phyloP scores from a whole-genome alignment of 2,797 vertebrate species.

The Chaunax sp. region DNA sequence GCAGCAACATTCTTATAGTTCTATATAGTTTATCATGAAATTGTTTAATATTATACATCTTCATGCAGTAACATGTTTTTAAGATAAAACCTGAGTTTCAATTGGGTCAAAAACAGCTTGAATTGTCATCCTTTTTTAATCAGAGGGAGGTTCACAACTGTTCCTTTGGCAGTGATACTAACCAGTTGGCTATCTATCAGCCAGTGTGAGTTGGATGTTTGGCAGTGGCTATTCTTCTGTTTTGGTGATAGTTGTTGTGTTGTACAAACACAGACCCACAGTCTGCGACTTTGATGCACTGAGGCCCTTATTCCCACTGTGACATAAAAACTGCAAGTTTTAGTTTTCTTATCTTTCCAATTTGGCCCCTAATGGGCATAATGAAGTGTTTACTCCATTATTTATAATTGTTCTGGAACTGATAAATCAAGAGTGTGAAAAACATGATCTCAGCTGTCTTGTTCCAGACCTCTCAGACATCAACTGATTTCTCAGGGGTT shows the following conservation, averaged over 20 bases:
- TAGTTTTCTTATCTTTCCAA: conserved; percentile 23
- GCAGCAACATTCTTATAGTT: conserved; percentile 1
- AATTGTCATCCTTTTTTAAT: conserved; percentile 54
- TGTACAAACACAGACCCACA: conserved; percentile 49
- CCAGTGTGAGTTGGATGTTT: conserved; percentile 55
- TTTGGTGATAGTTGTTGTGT: conserved; percentile 76
- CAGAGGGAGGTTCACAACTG: conserved; percentile 41
- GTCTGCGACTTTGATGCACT: conserved; percentile 34
- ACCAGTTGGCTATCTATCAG: conserved; percentile 54
- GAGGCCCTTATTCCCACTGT: conserved; percentile 51
- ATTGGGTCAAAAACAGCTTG: conserved; percentile 20
- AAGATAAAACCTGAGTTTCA: conserved; percentile 8
- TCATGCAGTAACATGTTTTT: conserved; percentile 1
- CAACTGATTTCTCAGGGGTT: neutral
- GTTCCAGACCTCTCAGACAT: conserved; percentile 35
- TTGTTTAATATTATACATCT: conserved; percentile 1
- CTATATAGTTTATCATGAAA: conserved; percentile 5
- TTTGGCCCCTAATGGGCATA: conserved; percentile 23
- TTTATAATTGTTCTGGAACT: conserved; percentile 54
- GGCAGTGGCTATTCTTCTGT: conserved; percentile 43
- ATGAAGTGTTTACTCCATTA: conserved; percentile 39
- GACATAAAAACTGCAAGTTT: conserved; percentile 39
- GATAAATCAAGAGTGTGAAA: conserved; percentile 61
- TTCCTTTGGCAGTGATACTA: conserved; percentile 49
- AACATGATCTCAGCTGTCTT: conserved; percentile 64